A percentile compares a stretch with the other conserved stretches of the same genome.
These are phyloP conservation scores for Glyptemys insculpta DNA, from an alignment of 2,797 vertebrate species.

Conservation along the genomic window DNA sequence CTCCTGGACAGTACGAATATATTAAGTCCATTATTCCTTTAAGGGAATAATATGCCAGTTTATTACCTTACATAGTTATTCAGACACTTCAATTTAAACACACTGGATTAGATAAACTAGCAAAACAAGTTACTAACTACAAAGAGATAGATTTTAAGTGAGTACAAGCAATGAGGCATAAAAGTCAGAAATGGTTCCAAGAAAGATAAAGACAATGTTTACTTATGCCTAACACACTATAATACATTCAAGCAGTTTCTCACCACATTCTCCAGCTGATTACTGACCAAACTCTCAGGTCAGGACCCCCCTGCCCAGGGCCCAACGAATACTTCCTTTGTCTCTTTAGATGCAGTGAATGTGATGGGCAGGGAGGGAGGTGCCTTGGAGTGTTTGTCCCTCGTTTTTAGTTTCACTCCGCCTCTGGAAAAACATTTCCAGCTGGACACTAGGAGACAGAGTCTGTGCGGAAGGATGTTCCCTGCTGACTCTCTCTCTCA, in stretches of 20 bases:
- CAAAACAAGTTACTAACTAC: neutral
- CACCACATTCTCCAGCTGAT: neutral
- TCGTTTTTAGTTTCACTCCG: neutral
- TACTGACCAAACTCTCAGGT: neutral
- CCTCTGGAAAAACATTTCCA: too few species aligned
- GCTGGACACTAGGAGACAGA: too few species aligned
- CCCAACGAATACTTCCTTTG: neutral
- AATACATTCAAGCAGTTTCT: neutral
- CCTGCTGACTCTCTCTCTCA: too few species aligned
- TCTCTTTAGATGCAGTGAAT: neutral
- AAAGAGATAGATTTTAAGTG: neutral
- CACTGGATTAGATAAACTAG: neutral
- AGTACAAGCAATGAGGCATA: neutral
- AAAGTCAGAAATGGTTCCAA: too few species aligned
- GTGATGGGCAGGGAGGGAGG: neutral
- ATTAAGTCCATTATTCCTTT: neutral
- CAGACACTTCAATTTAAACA: neutral
- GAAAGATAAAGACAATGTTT: neutral
- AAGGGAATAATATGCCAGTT: neutral
- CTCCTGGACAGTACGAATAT: neutral
- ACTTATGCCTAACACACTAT: neutral
- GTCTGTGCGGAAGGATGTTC: too few species aligned
- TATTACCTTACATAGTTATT: neutral
- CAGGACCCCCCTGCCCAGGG: neutral
- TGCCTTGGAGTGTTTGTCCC: neutral